Percentiles rank a stretch among this genome's conserved stretches.
Evolutionary conservation across 2,797 vertebrate species (phyloP).

Genomic region (Sebastes iracundus): DNA sequence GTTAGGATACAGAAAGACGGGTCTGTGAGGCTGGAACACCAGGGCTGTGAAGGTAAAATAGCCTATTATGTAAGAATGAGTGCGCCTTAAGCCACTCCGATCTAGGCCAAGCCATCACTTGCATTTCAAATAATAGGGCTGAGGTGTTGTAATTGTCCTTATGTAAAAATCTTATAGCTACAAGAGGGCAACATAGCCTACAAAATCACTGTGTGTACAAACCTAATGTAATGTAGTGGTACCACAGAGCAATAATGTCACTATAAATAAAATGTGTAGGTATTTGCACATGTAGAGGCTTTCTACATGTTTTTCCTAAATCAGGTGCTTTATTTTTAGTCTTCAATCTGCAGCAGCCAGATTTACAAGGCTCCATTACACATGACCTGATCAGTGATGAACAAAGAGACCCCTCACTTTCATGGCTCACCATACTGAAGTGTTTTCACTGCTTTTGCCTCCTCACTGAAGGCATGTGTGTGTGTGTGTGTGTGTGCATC

Average conservation of each 20-base stretch:
- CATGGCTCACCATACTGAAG: neutral
- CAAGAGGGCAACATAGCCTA: neutral
- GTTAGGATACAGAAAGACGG: conserved; percentile 89
- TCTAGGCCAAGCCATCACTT: conserved; percentile 35
- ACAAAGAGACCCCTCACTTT: conserved; percentile 45
- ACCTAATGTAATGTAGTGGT: neutral
- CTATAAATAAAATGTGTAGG: neutral
- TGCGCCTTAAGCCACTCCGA: neutral
- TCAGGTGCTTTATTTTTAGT: neutral
- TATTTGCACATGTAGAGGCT: neutral
- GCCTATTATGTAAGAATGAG: neutral
- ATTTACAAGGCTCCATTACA: conserved; percentile 15
- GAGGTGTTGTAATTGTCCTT: conserved; percentile 8
- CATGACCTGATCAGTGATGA: conserved; percentile 32
- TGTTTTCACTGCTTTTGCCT: conserved; percentile 13
- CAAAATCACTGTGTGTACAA: neutral
- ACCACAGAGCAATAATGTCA: neutral
- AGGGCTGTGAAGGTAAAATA: conserved; percentile 71
- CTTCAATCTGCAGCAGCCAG: conserved; percentile 2
- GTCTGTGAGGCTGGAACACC: conserved; percentile 76
- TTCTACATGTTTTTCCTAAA: neutral
- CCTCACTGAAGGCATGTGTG: conserved; percentile 18
- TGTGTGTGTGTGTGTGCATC: conserved; percentile 22
- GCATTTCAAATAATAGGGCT: conserved; percentile 3
- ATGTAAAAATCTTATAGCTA: neutral